Evolutionary conservation across 64 coral and sea anemone genomes (phyloP), one percentile per base, ranked within the genome.

Genomic region (Orbicella faveolata): DNA sequence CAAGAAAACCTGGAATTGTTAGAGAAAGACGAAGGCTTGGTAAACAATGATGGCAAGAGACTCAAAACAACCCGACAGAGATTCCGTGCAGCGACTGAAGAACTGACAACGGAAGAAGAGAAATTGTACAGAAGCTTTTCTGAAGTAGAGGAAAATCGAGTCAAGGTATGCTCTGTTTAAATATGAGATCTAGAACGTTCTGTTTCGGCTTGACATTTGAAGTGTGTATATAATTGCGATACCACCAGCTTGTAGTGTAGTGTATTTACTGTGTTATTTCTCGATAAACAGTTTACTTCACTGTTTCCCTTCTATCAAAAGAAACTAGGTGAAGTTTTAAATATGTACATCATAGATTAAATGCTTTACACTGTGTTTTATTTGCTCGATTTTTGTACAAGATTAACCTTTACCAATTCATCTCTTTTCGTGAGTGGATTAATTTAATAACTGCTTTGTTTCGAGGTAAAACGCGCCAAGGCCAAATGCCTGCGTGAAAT

Each of bases 101-200:
- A 99, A 74, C 84, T 93, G 65, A 89, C 94, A 9, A 93, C 83
- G 26, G 91, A 96, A 80, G 94, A 99, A 81, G 97, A 99, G 9
- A 62, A 89, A 30, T 74, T 99, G 15, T 96, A 95, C 41, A 88
- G 94, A 52, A 96, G 97, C 73, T 96, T 99, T 76, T 90, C 90
- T 5, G 94, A 92, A 79, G 90, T 99, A 26, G 97, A 99, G 69
- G 97, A 93, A 90, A 99, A 99, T 78, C 88, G 94, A 80, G 91
- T 96, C 0, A 99, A 99, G 91, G 97, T 99, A 94, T 61, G 83
- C 69, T 79, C 14, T 84, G 66, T 88, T 89, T 73, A 21, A 78
- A 77, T 23, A 34, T 81, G 41, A 54, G 15, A 25, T 23, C 65
- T 73, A 85, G 82, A 85, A 79, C 25, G 26, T 79, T 79, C 77